A percentile compares a stretch with the other conserved stretches of the same genome.
phyloP scores from a whole-genome alignment of 2,888 invertebrate genomes.

The Stictocephala bisonia region DNA sequence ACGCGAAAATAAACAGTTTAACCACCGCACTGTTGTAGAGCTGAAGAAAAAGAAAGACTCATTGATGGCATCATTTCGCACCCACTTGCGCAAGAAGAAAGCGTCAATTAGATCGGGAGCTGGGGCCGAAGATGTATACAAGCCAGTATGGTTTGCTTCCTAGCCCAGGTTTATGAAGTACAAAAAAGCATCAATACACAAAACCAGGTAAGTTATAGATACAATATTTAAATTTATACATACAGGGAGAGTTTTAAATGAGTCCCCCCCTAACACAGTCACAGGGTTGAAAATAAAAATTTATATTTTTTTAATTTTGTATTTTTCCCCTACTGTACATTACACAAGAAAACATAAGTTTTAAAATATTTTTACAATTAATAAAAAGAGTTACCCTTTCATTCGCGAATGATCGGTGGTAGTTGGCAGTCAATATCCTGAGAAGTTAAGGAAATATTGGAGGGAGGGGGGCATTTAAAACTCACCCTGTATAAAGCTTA shows the following conservation, averaged over 20 bases:
- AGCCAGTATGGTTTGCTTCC: conserved; percentile 67
- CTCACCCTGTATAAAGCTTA: too few species aligned
- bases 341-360: conserved; percentile 5
- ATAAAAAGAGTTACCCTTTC: not conserved
- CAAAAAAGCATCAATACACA: conserved; percentile 51
- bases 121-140: conserved; percentile 60
- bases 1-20: not conserved
- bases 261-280: conserved; percentile 17
- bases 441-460: too few species aligned
- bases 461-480: too few species aligned
- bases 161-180: conserved; percentile 54
- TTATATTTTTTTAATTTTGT: not conserved
- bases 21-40: conserved; percentile 26
- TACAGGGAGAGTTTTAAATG: not conserved
- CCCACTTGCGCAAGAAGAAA: conserved; percentile 63
- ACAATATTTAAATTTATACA: conserved; percentile 16
- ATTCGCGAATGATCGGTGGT: too few species aligned
- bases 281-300: conserved; percentile 46
- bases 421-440: too few species aligned
- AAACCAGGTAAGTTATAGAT: conserved; percentile 3
- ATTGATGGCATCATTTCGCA: conserved; percentile 61
- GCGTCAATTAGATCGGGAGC: conserved; percentile 54
- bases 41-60: conserved; percentile 53
- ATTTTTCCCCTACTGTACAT: conserved; percentile 13
- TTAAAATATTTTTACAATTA: not conserved